phyloP scores from a whole-genome alignment of 2,797 vertebrate species.

The Eleutherodactylus coqui region DNA sequence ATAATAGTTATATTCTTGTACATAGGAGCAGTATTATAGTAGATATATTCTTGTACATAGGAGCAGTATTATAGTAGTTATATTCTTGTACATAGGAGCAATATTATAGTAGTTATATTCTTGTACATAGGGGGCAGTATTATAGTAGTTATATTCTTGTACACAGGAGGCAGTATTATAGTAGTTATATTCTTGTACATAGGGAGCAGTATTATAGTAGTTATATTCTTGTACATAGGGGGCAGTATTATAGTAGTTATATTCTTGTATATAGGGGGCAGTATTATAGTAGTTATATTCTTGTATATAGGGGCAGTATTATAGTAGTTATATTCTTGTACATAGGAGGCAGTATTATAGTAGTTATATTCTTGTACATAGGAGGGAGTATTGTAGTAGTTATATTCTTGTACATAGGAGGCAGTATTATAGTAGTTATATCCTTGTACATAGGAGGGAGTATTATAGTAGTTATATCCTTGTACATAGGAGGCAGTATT shows the following conservation, averaged over 20 bases:
- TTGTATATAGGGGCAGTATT: neutral
- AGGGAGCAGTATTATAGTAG: neutral
- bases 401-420: slow-evolving; percentile 5
- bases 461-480: neutral
- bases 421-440: neutral
- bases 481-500: neutral
- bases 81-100: neutral
- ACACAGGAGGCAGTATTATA: neutral
- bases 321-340: neutral
- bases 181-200: neutral
- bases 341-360: neutral
- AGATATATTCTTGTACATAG: slow-evolving; percentile 3
- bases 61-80: slow-evolving; percentile 2
- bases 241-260: neutral
- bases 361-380: slow-evolving; percentile 9
- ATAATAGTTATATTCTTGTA: slow-evolving; percentile 10
- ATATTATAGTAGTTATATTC: slow-evolving; percentile 16
- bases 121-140: slow-evolving; percentile 1
- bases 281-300: slow-evolving; percentile 9
- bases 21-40: slow-evolving; percentile 2
- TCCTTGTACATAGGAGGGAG: neutral
- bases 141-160: slow-evolving; percentile 12
- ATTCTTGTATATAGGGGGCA: neutral
- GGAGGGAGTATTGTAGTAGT: neutral
- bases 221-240: neutral